Evolutionary conservation across 2,888 invertebrate genomes (phyloP).

Genomic region (Rambutsinella grinnellia): DNA sequence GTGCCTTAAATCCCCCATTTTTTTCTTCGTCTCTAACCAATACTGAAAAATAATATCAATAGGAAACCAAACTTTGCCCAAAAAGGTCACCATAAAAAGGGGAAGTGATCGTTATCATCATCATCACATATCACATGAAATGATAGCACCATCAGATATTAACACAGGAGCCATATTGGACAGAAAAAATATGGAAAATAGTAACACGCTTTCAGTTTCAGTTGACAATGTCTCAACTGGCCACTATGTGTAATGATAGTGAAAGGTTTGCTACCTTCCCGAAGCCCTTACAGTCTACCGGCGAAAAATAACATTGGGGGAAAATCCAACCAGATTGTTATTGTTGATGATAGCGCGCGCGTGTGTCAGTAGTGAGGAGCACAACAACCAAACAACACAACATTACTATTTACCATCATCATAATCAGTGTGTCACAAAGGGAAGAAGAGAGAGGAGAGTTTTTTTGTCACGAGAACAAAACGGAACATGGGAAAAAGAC

Average conservation of each 20-base stretch:
- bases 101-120: not conserved
- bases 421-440: not conserved
- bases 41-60: not conserved
- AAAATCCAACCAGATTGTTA: not conserved
- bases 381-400: not conserved
- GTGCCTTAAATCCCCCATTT: not conserved
- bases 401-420: not conserved
- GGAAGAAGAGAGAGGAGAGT: not conserved
- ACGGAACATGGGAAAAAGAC: slow-evolving; percentile 20
- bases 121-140: not conserved
- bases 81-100: not conserved
- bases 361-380: not conserved
- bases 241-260: not conserved
- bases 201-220: not conserved
- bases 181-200: not conserved
- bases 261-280: not conserved
- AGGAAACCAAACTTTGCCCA: not conserved
- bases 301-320: not conserved
- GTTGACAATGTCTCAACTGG: not conserved
- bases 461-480: slow-evolving; percentile 12
- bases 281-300: not conserved
- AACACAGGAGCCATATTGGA: not conserved
- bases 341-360: not conserved
- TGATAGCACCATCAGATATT: not conserved
- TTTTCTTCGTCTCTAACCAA: not conserved